phyloP scores from a whole-genome alignment of 2,797 vertebrate genomes.

The Craterocephalus amniculus region DNA sequence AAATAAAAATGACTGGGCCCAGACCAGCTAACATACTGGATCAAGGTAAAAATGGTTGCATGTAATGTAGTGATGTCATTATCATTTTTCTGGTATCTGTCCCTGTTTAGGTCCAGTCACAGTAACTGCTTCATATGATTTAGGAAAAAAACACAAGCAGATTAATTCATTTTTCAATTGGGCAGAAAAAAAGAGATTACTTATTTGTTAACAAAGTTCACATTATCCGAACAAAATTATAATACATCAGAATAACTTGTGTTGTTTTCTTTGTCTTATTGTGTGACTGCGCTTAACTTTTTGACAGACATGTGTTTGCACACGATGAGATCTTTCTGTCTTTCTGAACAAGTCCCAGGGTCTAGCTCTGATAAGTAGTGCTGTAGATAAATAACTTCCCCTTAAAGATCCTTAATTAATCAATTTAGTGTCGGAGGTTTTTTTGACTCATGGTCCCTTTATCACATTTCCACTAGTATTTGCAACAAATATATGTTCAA shows the following conservation, averaged over 20 bases:
- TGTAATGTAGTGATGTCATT: slow-evolving; percentile 50
- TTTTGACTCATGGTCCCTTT: slow-evolving; percentile 23
- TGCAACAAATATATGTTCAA: not conserved
- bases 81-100: slow-evolving; percentile 34
- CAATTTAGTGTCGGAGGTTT: slow-evolving; percentile 26
- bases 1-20: not conserved
- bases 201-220: not conserved
- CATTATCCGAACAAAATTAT: not conserved
- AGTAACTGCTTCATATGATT: slow-evolving; percentile 22
- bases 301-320: slow-evolving; percentile 61
- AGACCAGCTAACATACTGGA: not conserved
- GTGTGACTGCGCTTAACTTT: not conserved
- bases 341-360: slow-evolving; percentile 71
- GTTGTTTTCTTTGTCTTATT: not conserved
- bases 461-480: not conserved
- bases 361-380: slow-evolving; percentile 67
- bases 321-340: slow-evolving; percentile 60
- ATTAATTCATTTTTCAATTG: not conserved
- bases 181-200: not conserved
- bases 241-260: slow-evolving; percentile 2
- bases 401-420: slow-evolving; percentile 30
- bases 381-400: slow-evolving; percentile 56
- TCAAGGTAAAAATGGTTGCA: slow-evolving; percentile 54
- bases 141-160: not conserved
- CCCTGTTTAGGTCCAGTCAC: slow-evolving; percentile 48